phyloP scores from a whole-genome alignment of 1,140 invertebrate genomes.

The Telenomus remus region DNA sequence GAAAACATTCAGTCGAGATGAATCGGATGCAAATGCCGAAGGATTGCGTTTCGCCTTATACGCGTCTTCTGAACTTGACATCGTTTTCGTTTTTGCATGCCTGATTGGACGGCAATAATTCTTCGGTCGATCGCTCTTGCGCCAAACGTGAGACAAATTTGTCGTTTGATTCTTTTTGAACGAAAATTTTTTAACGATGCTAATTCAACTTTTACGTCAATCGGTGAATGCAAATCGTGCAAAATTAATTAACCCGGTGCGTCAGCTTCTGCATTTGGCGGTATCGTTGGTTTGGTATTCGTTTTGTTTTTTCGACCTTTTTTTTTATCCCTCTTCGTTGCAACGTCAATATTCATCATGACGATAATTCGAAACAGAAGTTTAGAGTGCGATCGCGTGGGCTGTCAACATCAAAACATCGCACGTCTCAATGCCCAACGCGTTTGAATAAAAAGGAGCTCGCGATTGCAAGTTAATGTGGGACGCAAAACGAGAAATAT shows the following conservation, averaged over 20 bases:
- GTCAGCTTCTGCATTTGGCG: too few species aligned
- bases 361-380: conserved; percentile 24
- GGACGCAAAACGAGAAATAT: conserved; percentile 31
- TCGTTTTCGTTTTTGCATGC: conserved; percentile 25
- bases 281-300: too few species aligned
- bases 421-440: conserved; percentile 22
- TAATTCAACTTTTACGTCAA: too few species aligned
- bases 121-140: background rate
- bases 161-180: background rate
- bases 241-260: too few species aligned
- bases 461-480: conserved; percentile 26
- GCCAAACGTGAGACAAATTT: too few species aligned
- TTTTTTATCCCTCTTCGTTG: background rate
- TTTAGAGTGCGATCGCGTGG: conserved; percentile 23
- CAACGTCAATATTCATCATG: background rate
- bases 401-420: conserved; percentile 59
- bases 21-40: conserved; percentile 30
- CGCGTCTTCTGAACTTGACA: conserved; percentile 24
- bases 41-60: conserved; percentile 28
- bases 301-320: too few species aligned
- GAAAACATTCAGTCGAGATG: background rate
- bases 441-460: conserved; percentile 43
- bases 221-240: too few species aligned
- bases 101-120: conserved; percentile 6
- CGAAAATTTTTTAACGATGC: too few species aligned